Evolutionary conservation across 2,113 vertebrate species (phyloP), one percentile per base, ranked within the genome.

Genomic region (Boulengeromyrus knoepffleri): DNA sequence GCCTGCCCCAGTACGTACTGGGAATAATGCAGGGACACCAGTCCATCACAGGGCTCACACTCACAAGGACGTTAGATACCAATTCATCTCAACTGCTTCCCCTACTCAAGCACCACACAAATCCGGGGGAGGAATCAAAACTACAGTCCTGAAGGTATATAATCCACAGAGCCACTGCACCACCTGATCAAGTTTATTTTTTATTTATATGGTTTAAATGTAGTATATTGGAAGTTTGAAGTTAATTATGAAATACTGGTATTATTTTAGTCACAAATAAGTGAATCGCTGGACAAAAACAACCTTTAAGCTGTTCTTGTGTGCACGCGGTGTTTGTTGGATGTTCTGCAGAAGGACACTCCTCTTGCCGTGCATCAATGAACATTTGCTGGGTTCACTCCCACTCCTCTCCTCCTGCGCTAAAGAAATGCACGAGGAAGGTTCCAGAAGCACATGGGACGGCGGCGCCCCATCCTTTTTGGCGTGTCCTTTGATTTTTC

Each of bases 401-500:
- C 21, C 45, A 47, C 7, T 46, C 62, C 45, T 42, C 80, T 47
- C 39, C 19, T 85, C 19, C 42, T 8, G 19, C 3, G 9, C 15
- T n/a, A n/a, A 85, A 47, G 83, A n/a, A 49, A 9, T n/a, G 83
- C 83, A 5, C 19, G 4, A 39, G 3, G 27, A 84, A 86, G 62
- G 88, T 87, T 88, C 90, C 88, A 15, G 52, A 36, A 89, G 85
- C 52, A 90, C 45, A 74, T 89, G 56, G 47, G 70, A 90, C 88
- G 85, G 9, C 77, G 66, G 17, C 53, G 3, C 36, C 46, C 88
- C 58, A 13, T 84, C 92, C 92, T 92, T 89, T 89, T 87, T 31
- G 90, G 92, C 90, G 93, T 89, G 92, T 91, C 91, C 92, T 91
- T 93, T 94, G 91, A 92, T 91, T 90, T 53, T 93, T 93, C 93